Percentiles rank a stretch among this genome's conserved stretches.
Conservation (phyloP, 2,113 vertebrate species). For the Ariopsis seemanni region DNA sequence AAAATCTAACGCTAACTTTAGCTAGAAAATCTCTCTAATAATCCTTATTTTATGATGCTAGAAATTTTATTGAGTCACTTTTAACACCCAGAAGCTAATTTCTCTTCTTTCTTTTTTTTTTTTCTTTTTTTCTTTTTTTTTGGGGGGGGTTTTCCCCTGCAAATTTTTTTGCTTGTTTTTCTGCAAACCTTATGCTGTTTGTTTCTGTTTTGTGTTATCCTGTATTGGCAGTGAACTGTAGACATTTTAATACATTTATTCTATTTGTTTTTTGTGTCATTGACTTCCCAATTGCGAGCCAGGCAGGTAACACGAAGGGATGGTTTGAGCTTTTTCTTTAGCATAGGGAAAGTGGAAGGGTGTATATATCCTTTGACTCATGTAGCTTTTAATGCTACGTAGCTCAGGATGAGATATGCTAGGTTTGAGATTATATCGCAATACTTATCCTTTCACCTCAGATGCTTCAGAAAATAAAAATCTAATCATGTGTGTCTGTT, state of each 20-base stretch:
- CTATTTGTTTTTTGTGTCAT: slow-evolving; percentile 4
- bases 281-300: neutral
- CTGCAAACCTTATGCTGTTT: neutral
- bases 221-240: neutral
- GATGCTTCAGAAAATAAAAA: neutral
- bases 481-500: neutral
- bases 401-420: neutral
- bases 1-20: neutral
- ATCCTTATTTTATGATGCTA: neutral
- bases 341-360: neutral
- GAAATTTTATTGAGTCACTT: neutral
- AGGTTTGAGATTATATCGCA: neutral
- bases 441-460: neutral
- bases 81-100: neutral
- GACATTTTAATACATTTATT: neutral
- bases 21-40: neutral
- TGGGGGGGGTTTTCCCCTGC: neutral
- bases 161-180: neutral
- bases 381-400: neutral
- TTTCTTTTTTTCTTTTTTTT: too few relatives aligned
- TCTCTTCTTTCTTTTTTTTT: too few relatives aligned
- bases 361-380: neutral
- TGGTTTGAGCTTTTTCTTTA: neutral
- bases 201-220: neutral
- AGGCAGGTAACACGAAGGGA: slow-evolving; percentile 36